Base-by-base conservation (phyloP, 2,113 vertebrate genomes). In the Falco punctatus region DNA sequence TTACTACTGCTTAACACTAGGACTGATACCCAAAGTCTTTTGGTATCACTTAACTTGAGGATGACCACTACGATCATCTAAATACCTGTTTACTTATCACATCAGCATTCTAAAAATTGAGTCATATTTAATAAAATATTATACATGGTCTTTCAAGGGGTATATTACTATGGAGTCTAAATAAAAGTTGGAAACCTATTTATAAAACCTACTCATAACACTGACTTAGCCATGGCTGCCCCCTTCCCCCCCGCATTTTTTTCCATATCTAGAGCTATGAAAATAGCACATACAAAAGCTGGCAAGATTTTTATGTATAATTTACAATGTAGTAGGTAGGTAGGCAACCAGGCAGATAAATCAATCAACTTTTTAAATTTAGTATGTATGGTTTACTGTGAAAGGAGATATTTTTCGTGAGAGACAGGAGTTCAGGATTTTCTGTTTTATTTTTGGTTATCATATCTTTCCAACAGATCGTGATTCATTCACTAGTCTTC, bases 391-490 rank as follows among this genome's bases (percentile, higher is more conserved):
- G 21, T 81, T 93, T 77, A 81, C 48, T 67, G 38, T 42, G 38
- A 86, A 84, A 92, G 20, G 16, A 91, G 70, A 3, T 81, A 48
- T 9, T 85, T 94, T 79, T 92, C 30, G 28, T 32, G 44, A 87
- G 52, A 64, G 12, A 73, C 23, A 32, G 12, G 19, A 83, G n/a
- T 44, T 95, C 21, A 77, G 82, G 90, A 92, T 94, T 92, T 90
- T 96, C 75, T 92, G 38, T 3, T 74, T 95, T 90, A 93, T 86
- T 97, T 97, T 77, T 81, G 64, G 93, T 88, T 88, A 74, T 88
- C 48, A 18, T 57, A 64, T 88, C 72, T 86, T 96, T 81, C 82
- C 71, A 88, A 59, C 59, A 90, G 67, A 90, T 78, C 27, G 48
- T 52, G 88, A 94, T 74, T 95, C 92, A 94, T 92, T 96, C 79